Evolutionary conservation across 2,113 vertebrate species (phyloP).

Genomic region (Malaclemys terrapin): DNA sequence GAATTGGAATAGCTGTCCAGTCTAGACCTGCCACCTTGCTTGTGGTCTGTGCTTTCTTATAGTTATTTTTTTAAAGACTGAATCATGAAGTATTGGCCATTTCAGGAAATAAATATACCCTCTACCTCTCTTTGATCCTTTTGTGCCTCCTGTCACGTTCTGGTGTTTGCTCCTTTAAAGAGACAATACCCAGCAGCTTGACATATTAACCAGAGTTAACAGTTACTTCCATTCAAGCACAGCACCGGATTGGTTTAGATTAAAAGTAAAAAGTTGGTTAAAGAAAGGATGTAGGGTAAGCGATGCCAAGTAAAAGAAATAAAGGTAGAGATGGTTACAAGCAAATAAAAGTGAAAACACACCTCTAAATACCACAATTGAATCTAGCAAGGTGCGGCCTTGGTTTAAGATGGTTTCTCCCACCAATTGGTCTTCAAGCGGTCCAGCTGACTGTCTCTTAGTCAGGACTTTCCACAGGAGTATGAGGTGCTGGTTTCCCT

Average conservation of each 20-base stretch:
- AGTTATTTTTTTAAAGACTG: background rate
- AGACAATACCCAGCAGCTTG: background rate
- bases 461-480: background rate
- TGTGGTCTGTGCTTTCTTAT: background rate
- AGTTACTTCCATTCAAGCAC: background rate
- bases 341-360: background rate
- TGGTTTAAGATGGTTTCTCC: background rate
- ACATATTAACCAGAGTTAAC: background rate
- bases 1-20: background rate
- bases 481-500: background rate
- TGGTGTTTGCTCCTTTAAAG: background rate
- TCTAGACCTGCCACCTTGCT: background rate
- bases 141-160: background rate
- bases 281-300: background rate
- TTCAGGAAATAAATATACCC: conserved; percentile 28
- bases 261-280: background rate
- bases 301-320: background rate
- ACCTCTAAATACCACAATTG: background rate
- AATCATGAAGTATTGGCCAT: background rate
- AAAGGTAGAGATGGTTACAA: background rate
- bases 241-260: background rate
- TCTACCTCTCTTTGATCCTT: conserved; percentile 28
- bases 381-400: background rate
- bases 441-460: background rate
- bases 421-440: background rate